Conservation (phyloP, 92 coral and sea anemone genomes). For the Plumapathes pennacea region DNA sequence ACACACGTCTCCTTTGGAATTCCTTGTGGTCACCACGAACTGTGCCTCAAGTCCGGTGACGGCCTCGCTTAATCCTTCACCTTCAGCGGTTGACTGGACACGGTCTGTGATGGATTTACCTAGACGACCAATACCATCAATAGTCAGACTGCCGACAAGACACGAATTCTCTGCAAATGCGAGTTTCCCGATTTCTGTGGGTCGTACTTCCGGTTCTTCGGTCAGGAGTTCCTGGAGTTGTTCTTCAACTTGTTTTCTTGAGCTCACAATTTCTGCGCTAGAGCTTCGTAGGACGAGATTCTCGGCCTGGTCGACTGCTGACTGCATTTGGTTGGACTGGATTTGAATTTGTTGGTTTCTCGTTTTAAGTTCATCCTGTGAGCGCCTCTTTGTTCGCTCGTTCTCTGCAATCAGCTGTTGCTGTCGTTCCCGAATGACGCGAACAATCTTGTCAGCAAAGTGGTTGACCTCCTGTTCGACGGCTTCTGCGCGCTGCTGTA, state of each 20-base stretch:
- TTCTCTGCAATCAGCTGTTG: slow-evolving; percentile 3
- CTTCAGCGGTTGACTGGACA: neutral
- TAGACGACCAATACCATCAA: neutral
- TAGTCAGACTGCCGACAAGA: neutral
- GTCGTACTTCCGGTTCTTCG: too few species aligned
- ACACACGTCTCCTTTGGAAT: neutral
- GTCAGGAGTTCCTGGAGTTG: too few species aligned
- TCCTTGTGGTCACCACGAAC: slow-evolving; percentile 1
- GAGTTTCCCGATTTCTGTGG: neutral
- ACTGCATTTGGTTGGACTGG: neutral
- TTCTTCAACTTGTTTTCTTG: too few species aligned
- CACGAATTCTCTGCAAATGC: neutral
- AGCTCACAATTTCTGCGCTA: too few species aligned
- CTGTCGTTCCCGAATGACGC: neutral
- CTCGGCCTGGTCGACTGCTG: neutral
- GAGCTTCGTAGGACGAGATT: too few species aligned
- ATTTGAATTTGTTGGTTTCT: neutral
- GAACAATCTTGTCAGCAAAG: slow-evolving; percentile 1
- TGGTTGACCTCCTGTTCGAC: neutral
- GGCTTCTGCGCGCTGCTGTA: neutral
- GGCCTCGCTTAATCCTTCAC: neutral
- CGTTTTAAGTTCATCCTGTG: neutral
- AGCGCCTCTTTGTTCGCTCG: neutral
- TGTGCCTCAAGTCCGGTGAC: neutral
- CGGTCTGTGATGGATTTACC: neutral